Percentiles rank a stretch among this genome's conserved stretches.
Evolutionary conservation across 2,888 invertebrate genomes (phyloP).

Genomic region (Clivina fossor): DNA sequence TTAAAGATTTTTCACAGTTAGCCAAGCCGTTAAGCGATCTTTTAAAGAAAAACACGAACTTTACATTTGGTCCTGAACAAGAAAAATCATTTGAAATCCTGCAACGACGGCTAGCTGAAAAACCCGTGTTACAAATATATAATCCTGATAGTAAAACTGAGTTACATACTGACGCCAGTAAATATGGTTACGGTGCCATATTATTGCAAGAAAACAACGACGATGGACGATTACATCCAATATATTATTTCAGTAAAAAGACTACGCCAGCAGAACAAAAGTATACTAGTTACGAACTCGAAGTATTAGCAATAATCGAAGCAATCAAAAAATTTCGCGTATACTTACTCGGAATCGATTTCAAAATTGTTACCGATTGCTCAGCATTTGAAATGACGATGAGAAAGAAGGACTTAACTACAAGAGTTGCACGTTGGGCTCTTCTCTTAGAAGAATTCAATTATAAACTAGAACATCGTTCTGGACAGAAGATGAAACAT

Average conservation of each 20-base stretch:
- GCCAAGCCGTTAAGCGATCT: constrained; percentile 34
- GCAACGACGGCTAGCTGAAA: constrained; percentile 9
- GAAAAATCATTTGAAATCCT: constrained; percentile 27
- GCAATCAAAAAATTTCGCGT: constrained; percentile 41
- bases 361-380: constrained; percentile 44
- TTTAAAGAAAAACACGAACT: constrained; percentile 25
- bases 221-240: constrained; percentile 39
- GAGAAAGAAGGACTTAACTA: constrained; percentile 2
- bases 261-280: constrained; percentile 30
- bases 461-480: constrained; percentile 4
- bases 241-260: constrained; percentile 42
- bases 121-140: constrained; percentile 37
- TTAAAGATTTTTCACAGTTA: constrained; percentile 25
- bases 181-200: constrained; percentile 8
- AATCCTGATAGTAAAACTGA: constrained; percentile 23
- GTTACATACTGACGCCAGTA: constrained; percentile 34
- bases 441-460: too few relatives aligned
- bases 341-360: constrained; percentile 44
- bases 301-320: constrained; percentile 32
- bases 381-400: constrained; percentile 1
- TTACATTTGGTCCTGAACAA: constrained; percentile 29
- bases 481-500: neutral
- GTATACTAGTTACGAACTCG: constrained; percentile 15
- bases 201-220: constrained; percentile 36
- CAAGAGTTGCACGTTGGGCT: too few relatives aligned